These are phyloP conservation scores for Chaetogeoica ovagalla DNA, from an alignment of 2,888 invertebrate species.

Conservation along the genomic window DNA sequence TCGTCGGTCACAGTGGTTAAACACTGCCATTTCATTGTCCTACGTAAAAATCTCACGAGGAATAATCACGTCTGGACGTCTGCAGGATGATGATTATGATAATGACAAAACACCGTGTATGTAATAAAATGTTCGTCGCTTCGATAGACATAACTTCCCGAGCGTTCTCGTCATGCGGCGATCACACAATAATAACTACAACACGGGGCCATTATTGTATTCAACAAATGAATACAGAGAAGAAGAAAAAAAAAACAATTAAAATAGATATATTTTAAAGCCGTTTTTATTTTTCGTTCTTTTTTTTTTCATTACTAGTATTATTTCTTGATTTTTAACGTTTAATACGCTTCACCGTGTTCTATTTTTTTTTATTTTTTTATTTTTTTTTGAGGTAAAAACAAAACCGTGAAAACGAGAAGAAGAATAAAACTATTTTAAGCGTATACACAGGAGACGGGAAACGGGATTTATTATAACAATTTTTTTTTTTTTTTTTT, in stretches of 20 bases:
- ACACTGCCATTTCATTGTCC: slow-evolving; percentile 14
- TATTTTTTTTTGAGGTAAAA: not conserved
- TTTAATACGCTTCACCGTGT: not conserved
- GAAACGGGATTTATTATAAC: too few relatives aligned
- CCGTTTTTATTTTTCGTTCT: not conserved
- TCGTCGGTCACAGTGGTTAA: slow-evolving; percentile 30
- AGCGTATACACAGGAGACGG: too few relatives aligned
- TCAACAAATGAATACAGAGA: not conserved
- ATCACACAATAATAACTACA: not conserved
- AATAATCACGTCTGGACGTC: not conserved
- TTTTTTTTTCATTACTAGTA: not conserved
- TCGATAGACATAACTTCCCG: slow-evolving; percentile 5
- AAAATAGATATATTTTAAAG: not conserved
- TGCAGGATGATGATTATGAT: not conserved
- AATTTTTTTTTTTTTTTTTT: too few relatives aligned
- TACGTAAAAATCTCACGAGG: not conserved
- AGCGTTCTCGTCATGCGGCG: slow-evolving; percentile 10
- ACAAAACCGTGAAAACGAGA: not conserved
- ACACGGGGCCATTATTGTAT: not conserved
- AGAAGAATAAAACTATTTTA: too few relatives aligned
- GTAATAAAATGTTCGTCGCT: slow-evolving; percentile 27
- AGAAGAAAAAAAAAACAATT: too few relatives aligned
- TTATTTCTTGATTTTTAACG: not conserved
- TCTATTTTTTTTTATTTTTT: not conserved
- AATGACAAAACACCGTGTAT: not conserved